Percentiles rank a stretch among this genome's conserved stretches.
Evolutionary conservation across 1,140 invertebrate species (phyloP).

Genomic region (Drosophila navojoa): DNA sequence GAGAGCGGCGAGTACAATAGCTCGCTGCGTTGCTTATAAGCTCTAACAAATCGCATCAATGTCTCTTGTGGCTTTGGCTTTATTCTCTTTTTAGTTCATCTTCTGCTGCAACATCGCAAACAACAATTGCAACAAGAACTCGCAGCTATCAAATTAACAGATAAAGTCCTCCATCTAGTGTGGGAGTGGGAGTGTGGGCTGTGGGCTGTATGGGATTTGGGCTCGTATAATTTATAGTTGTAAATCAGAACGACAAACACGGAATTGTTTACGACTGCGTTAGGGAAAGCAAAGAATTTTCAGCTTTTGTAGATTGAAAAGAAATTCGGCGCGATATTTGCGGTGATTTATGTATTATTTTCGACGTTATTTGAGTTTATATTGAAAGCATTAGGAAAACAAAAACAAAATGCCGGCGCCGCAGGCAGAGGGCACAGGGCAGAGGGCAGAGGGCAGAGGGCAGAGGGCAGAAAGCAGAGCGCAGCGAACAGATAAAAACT

Average conservation of each 20-base stretch:
- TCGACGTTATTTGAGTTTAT: conserved; percentile 79
- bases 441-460: neutral
- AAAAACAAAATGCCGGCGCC: conserved; percentile 14
- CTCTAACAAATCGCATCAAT: conserved; percentile 49
- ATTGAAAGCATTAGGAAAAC: conserved; percentile 77
- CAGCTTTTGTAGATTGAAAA: conserved; percentile 67
- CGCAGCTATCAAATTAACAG: conserved; percentile 50
- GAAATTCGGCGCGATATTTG: conserved; percentile 73
- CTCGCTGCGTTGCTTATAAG: conserved; percentile 26
- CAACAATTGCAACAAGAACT: conserved; percentile 26
- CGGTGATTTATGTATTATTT: conserved; percentile 77
- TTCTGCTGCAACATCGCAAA: neutral
- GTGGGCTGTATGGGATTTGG: conserved; percentile 2
- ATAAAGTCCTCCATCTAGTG: conserved; percentile 32
- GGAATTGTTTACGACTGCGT: conserved; percentile 42
- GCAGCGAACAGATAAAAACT: conserved; percentile 42
- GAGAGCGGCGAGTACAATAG: conserved; percentile 14
- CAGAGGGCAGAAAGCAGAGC: neutral
- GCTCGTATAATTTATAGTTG: conserved; percentile 41
- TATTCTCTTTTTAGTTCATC: neutral
- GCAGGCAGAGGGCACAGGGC: too few species aligned
- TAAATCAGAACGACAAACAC: conserved; percentile 49
- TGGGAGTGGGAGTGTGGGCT: too few species aligned
- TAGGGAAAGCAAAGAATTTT: conserved; percentile 32
- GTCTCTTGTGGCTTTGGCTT: conserved; percentile 38